phyloP scores from a whole-genome alignment of 2,797 vertebrate species.

The Rhynchotus rufescens region DNA sequence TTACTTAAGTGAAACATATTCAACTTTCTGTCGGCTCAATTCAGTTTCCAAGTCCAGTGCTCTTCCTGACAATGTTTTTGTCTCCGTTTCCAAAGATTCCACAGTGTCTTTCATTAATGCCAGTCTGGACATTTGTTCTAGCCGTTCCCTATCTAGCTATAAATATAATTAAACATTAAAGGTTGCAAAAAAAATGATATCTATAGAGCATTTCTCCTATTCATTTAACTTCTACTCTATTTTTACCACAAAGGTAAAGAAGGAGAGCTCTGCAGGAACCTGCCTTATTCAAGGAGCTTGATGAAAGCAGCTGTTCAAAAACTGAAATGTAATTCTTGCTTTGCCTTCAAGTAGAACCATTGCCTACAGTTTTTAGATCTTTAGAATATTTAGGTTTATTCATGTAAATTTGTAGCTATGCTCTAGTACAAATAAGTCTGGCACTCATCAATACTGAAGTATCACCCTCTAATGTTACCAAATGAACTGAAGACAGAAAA shows the following conservation, averaged over 20 bases:
- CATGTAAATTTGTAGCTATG: background rate
- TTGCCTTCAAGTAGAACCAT: background rate
- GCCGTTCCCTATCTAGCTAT: conserved; percentile 83
- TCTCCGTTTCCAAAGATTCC: conserved; percentile 82
- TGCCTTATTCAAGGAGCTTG: background rate
- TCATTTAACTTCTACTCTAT: background rate
- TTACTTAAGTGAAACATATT: conserved; percentile 83
- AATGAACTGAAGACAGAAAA: background rate
- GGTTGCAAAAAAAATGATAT: background rate
- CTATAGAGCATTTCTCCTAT: background rate
- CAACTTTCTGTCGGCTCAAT: conserved; percentile 77
- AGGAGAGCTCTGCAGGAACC: background rate
- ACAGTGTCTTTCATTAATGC: conserved; percentile 78
- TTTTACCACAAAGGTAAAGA: background rate
- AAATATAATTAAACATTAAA: conserved; percentile 50
- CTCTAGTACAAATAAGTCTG: background rate
- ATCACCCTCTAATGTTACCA: accelerated
- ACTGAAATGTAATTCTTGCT: background rate
- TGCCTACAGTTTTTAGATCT: background rate
- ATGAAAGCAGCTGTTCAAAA: background rate
- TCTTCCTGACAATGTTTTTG: conserved; percentile 79
- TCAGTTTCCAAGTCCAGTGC: conserved; percentile 78
- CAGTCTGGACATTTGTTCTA: conserved; percentile 80
- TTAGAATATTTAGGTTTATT: background rate
- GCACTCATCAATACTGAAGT: background rate